Conservation (phyloP, 2,113 vertebrate species). For the Daboia siamensis region DNA sequence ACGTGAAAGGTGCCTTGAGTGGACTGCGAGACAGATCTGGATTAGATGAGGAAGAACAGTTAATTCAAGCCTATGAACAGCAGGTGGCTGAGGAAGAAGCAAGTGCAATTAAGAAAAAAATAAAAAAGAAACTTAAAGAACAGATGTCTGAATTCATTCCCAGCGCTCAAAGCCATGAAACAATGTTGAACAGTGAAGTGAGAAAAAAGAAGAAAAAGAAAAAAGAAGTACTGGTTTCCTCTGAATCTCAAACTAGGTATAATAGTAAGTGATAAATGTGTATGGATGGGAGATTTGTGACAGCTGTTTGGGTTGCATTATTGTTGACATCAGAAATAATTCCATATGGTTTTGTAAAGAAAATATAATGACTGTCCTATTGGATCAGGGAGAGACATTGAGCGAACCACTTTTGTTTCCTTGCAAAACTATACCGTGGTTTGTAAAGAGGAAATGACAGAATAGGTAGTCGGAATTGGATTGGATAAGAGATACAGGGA, state of each 20-base stretch:
- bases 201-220: conserved; percentile 86
- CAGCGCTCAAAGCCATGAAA: conserved; percentile 57
- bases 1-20: conserved; percentile 63
- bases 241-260: conserved; percentile 79
- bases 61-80: conserved; percentile 80
- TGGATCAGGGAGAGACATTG: background rate
- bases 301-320: conserved; percentile 4
- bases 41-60: conserved; percentile 72
- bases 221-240: conserved; percentile 57
- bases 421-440: background rate
- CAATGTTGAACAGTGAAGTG: conserved; percentile 71
- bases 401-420: background rate
- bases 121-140: conserved; percentile 72
- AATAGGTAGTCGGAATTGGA: too few species aligned
- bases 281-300: conserved; percentile 25
- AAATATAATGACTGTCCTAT: background rate
- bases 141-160: conserved; percentile 63
- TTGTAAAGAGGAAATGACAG: background rate
- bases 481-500: background rate
- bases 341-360: conserved; percentile 9
- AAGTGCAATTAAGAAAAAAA: conserved; percentile 73
- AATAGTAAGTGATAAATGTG: background rate
- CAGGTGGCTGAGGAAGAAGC: conserved; percentile 80
- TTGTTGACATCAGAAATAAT: conserved; percentile 25
- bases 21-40: conserved; percentile 51